phyloP scores from a whole-genome alignment of 2,113 vertebrate species.

The Cacatua alba region DNA sequence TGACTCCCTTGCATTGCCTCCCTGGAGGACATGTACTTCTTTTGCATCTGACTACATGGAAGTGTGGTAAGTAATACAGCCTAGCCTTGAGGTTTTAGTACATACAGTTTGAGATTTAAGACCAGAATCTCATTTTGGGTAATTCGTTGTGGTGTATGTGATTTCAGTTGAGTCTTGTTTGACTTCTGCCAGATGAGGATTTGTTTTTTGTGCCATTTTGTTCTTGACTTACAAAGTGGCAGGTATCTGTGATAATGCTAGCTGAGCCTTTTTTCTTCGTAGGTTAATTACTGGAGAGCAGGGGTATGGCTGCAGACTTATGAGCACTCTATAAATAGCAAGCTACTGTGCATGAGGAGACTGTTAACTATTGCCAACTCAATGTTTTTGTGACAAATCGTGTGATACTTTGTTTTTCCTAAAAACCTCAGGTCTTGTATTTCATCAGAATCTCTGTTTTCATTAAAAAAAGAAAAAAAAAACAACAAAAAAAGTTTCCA shows the following conservation, averaged over 20 bases:
- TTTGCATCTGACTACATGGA: neutral
- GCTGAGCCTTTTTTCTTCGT: neutral
- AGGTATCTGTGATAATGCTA: neutral
- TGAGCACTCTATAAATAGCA: conserved; percentile 35
- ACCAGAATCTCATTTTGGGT: neutral
- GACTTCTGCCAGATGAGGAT: neutral
- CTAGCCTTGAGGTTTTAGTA: neutral
- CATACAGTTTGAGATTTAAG: neutral
- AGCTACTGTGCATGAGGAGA: neutral
- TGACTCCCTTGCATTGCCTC: neutral
- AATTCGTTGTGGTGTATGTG: neutral
- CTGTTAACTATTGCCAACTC: neutral
- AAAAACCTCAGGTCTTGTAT: conserved; percentile 52
- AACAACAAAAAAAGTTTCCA: neutral
- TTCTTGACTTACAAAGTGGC: neutral
- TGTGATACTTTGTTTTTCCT: conserved; percentile 62
- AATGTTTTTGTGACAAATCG: conserved; percentile 45
- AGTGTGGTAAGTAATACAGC: neutral
- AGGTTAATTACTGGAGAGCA: conserved; percentile 44
- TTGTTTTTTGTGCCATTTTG: neutral
- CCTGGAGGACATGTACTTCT: neutral
- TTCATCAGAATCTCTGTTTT: conserved; percentile 52
- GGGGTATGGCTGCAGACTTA: conserved; percentile 7
- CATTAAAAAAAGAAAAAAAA: neutral
- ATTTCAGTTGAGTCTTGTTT: neutral